Conservation (phyloP, 2,888 invertebrate genomes). For the Ethmia dodecea region DNA sequence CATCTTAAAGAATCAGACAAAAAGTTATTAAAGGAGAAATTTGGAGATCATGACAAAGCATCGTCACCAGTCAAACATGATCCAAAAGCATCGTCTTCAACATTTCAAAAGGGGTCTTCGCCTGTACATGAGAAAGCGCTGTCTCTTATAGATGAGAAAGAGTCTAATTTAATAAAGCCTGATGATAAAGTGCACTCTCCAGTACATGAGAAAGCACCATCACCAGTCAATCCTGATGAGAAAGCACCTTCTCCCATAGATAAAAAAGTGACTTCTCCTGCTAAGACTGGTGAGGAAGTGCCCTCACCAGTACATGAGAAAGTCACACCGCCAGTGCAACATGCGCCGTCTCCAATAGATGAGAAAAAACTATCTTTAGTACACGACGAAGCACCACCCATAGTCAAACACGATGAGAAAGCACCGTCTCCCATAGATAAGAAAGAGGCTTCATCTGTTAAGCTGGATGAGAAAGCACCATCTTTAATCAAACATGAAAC, state of each 20-base stretch:
- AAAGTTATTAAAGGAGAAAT: no score
- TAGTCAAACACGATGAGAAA: not conserved
- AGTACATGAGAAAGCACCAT: not conserved
- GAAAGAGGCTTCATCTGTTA: not conserved
- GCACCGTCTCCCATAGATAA: not conserved
- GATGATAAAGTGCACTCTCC: slow-evolving; percentile 10
- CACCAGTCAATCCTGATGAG: slow-evolving; percentile 6
- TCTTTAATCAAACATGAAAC: slow-evolving; percentile 1
- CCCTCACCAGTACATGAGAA: slow-evolving; percentile 5
- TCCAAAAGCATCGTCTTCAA: no score
- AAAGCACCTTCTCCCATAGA: slow-evolving; percentile 6
- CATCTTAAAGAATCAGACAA: no score
- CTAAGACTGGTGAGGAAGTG: slow-evolving; percentile 5
- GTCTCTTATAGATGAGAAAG: no score
- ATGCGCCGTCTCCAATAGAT: not conserved
- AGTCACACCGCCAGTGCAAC: not conserved
- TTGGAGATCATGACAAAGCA: no score
- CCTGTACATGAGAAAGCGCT: no score
- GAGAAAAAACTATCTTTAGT: not conserved
- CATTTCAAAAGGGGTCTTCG: no score
- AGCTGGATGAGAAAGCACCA: not conserved
- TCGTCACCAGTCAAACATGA: no score
- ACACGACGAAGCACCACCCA: not conserved
- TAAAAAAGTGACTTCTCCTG: not conserved
- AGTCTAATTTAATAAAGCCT: slow-evolving; percentile 12